Conservation (phyloP, 2,888 invertebrate genomes). For the Limnephilus rhombicus region DNA sequence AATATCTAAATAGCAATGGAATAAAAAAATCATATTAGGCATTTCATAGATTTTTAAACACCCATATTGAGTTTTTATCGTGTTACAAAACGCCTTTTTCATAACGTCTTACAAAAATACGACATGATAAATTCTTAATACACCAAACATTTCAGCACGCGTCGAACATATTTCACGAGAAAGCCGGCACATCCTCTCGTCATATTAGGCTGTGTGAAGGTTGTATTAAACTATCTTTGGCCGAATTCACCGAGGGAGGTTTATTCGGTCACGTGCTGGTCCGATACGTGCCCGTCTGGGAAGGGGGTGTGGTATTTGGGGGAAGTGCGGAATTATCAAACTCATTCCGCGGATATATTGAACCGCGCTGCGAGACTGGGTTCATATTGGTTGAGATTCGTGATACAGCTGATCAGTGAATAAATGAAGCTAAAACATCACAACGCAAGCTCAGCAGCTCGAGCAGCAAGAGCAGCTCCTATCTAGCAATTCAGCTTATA, state of each 20-base stretch:
- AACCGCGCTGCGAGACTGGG: not conserved
- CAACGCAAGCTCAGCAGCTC: too few relatives aligned
- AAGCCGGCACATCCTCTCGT: not conserved
- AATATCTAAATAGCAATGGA: not conserved
- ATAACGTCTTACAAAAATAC: not conserved
- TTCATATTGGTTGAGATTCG: not conserved
- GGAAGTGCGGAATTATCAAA: not conserved
- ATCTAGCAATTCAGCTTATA: too few relatives aligned
- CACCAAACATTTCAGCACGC: not conserved
- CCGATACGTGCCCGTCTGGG: slow-evolving; percentile 44
- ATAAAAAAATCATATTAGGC: not conserved
- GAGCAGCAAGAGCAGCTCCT: too few relatives aligned
- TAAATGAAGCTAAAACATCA: too few relatives aligned
- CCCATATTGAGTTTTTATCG: not conserved
- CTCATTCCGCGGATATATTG: not conserved
- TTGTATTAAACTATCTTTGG: slow-evolving; percentile 39
- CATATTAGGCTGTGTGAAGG: slow-evolving; percentile 41
- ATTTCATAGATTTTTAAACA: too few relatives aligned
- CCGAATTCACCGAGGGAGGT: slow-evolving; percentile 31
- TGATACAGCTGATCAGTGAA: slow-evolving; percentile 32
- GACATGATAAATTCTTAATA: slow-evolving; percentile 15
- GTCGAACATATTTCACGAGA: slow-evolving; percentile 6
- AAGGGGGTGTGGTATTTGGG: not conserved
- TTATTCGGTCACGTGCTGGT: slow-evolving; percentile 36
- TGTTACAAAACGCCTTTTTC: not conserved